phyloP scores from a whole-genome alignment of 2,113 vertebrate species.

The Mungos mungo region DNA sequence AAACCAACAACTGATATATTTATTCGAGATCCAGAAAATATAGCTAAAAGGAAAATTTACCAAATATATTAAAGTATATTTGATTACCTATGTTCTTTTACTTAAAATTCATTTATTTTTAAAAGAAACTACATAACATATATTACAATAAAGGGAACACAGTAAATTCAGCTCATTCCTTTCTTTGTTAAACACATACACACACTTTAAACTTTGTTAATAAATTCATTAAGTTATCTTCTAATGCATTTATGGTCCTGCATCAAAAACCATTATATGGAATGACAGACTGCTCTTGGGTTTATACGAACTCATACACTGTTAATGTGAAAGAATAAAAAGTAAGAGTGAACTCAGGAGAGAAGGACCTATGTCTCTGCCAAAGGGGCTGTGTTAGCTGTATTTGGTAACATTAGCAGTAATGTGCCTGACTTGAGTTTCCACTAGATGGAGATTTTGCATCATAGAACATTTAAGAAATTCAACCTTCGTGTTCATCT shows the following conservation, averaged over 20 bases:
- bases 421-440: neutral
- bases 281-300: neutral
- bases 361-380: neutral
- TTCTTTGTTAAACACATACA: neutral
- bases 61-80: neutral
- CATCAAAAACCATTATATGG: neutral
- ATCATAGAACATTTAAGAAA: neutral
- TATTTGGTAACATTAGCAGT: neutral
- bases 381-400: neutral
- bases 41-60: neutral
- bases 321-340: neutral
- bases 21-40: neutral
- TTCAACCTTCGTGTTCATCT: neutral
- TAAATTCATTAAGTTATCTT: neutral
- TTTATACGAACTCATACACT: neutral
- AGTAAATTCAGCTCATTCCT: neutral
- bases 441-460: constrained; percentile 33
- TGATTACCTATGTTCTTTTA: neutral
- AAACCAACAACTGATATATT: neutral
- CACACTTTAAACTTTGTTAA: neutral
- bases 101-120: neutral
- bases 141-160: neutral
- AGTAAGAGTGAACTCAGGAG: neutral
- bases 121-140: neutral
- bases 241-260: neutral